Evolutionary conservation across 2,797 vertebrate genomes (phyloP).

Genomic region (Hozukius guyotensis): DNA sequence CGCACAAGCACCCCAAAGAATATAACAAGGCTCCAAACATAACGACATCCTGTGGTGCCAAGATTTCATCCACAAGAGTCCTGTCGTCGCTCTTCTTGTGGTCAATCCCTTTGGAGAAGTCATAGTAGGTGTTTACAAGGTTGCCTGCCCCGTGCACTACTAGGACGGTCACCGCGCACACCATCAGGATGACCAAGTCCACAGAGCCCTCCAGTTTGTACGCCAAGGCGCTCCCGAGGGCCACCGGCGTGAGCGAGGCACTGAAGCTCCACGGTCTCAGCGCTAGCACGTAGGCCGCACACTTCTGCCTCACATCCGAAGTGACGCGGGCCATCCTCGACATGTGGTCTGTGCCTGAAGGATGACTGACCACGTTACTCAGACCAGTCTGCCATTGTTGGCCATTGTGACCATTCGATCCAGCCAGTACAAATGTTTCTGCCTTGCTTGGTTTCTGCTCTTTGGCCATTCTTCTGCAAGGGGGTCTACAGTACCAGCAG

Average conservation of each 20-base stretch:
- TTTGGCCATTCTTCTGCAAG: conserved; percentile 75
- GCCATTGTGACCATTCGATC: conserved; percentile 75
- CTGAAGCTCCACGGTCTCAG: conserved; percentile 98
- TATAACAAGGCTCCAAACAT: conserved; percentile 96
- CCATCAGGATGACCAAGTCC: conserved; percentile 88
- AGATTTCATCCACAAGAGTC: conserved; percentile 95
- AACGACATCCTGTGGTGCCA: conserved; percentile 96
- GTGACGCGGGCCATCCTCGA: conserved; percentile 73
- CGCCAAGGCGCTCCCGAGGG: conserved; percentile 93
- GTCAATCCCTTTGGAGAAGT: conserved; percentile 98
- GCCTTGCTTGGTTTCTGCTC: conserved; percentile 69
- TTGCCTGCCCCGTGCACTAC: conserved; percentile 97
- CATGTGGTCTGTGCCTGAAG: conserved; percentile 19
- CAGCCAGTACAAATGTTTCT: conserved; percentile 76
- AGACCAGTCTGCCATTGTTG: conserved; percentile 65
- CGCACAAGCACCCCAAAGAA: conserved; percentile 93
- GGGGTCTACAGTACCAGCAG: conserved; percentile 24
- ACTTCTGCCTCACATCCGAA: conserved; percentile 85
- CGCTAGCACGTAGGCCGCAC: conserved; percentile 93
- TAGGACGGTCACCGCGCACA: conserved; percentile 91
- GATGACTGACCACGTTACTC: conserved; percentile 30
- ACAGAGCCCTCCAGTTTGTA: conserved; percentile 91
- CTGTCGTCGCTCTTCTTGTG: conserved; percentile 99
- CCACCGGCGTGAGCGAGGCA: conserved; percentile 94
- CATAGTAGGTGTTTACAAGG: conserved; percentile 97